Evolutionary conservation across 2,888 invertebrate genomes (phyloP).

Genomic region (Drosophila prostipennis): DNA sequence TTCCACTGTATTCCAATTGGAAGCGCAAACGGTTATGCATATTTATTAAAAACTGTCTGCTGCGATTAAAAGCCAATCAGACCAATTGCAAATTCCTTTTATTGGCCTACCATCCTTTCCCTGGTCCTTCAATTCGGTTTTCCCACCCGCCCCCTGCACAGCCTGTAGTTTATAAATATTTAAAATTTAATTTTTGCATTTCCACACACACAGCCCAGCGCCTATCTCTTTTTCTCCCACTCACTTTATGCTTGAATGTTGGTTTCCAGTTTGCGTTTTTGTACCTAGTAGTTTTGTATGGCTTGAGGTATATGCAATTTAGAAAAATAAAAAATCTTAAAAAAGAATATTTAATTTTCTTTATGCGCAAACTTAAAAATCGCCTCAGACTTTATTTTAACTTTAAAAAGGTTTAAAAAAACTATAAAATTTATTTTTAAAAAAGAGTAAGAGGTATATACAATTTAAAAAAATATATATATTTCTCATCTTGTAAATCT

Average conservation of each 20-base stretch:
- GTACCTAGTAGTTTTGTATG: constrained; percentile 1
- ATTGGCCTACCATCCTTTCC: constrained; percentile 52
- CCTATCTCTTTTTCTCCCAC: constrained; percentile 10
- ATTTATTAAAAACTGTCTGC: constrained; percentile 79
- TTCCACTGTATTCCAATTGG: constrained; percentile 23
- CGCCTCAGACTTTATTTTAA: too few relatives aligned
- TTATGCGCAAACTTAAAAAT: too few relatives aligned
- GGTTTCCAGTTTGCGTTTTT: constrained; percentile 36
- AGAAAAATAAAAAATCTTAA: not conserved
- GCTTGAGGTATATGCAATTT: not conserved
- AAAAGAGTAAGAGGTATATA: too few relatives aligned
- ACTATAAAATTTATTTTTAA: too few relatives aligned
- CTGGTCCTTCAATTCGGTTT: constrained; percentile 7
- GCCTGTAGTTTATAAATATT: constrained; percentile 73
- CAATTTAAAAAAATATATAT: too few relatives aligned
- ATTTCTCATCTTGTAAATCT: too few relatives aligned
- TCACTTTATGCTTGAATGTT: constrained; percentile 50
- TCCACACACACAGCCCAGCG: constrained; percentile 44
- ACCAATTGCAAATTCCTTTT: constrained; percentile 78
- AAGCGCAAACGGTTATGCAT: constrained; percentile 64
- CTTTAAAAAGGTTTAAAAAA: too few relatives aligned
- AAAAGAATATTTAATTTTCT: not conserved
- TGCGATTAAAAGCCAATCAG: constrained; percentile 78
- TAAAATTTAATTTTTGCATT: constrained; percentile 77
- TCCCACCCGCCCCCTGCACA: not conserved